Evolutionary conservation across 1,140 invertebrate species (phyloP), one percentile per base, ranked within the genome.

Genomic region (Anastrepha obliqua): DNA sequence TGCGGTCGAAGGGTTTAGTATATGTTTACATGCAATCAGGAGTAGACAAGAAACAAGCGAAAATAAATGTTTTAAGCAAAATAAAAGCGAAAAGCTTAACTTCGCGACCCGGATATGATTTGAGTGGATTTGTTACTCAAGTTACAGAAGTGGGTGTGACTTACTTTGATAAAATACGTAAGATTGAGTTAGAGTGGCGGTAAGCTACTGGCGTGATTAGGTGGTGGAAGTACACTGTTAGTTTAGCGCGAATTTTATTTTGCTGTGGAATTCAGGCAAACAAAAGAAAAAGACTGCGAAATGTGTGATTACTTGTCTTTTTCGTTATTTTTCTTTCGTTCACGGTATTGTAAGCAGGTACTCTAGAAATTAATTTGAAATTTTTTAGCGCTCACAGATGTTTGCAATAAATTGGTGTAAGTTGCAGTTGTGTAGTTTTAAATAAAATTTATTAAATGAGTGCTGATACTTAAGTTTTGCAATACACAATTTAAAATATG

Each of bases 41-140:
- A n/a, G 74, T 42, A 42, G 74, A 81, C 47, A 81, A 55, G 74
- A 20, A 81, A 81, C 74, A 81, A 55, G n/a, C n/a, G 9, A 5
- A 81, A 81, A 81, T 55, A 81, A 81, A 74, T 74, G 67, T 74
- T 74, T 74, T 47, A 1, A 74, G 6, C 67, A 55, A 81, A 81
- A 81, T 81, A 81, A 81, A 81, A 2, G 74, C 44, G 47, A 81
- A 51, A 81, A 55, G 67, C 39, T 74, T 74, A 39, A 74, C 67
- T 74, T 74, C 15, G 67, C 67, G 67, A 39, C 67, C 42, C 42
- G 67, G 11, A 74, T 6, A 74, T 74, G 39, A 74, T 74, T 47
- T 74, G 39, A 74, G 67, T 74, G 42, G 67, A 74, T 74, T 74
- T 74, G 20, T 65, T 29, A 67, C 64, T 67, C 29, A 67, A 39